Conservation (phyloP, 1,140 invertebrate species). For the Tetraneura akinire region DNA sequence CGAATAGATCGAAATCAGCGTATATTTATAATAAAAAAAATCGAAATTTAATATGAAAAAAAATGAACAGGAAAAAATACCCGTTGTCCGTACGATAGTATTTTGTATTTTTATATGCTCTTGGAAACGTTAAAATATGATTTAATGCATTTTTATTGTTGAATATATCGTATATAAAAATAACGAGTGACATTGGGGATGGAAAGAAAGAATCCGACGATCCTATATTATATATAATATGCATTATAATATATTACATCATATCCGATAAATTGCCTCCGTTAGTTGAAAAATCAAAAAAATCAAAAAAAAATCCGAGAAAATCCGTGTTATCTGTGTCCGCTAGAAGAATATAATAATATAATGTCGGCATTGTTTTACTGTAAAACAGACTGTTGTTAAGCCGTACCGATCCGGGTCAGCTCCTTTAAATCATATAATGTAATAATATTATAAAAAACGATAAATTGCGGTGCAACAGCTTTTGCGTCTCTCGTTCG, state of each 20-base stretch:
- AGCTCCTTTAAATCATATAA: slow-evolving; percentile 6
- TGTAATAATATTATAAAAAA: too few species aligned
- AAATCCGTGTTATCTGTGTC: too few species aligned
- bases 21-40: not conserved
- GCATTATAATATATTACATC: too few species aligned
- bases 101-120: not conserved
- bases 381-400: not conserved
- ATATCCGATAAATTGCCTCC: not conserved
- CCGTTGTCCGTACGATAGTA: not conserved
- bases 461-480: slow-evolving; percentile 12
- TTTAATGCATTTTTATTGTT: slow-evolving; percentile 11
- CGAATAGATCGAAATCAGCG: slow-evolving; percentile 13
- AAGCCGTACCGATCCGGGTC: not conserved
- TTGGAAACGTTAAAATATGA: slow-evolving; percentile 5
- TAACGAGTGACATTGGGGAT: not conserved
- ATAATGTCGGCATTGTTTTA: too few species aligned
- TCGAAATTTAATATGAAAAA: not conserved
- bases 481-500: not conserved
- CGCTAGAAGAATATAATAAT: too few species aligned
- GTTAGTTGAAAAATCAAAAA: not conserved
- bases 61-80: too few species aligned
- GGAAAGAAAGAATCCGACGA: not conserved
- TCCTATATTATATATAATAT: too few species aligned
- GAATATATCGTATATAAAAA: not conserved
- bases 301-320: not conserved